Conservation (phyloP, 2,888 invertebrate species). For the Trachelus tabidus region DNA sequence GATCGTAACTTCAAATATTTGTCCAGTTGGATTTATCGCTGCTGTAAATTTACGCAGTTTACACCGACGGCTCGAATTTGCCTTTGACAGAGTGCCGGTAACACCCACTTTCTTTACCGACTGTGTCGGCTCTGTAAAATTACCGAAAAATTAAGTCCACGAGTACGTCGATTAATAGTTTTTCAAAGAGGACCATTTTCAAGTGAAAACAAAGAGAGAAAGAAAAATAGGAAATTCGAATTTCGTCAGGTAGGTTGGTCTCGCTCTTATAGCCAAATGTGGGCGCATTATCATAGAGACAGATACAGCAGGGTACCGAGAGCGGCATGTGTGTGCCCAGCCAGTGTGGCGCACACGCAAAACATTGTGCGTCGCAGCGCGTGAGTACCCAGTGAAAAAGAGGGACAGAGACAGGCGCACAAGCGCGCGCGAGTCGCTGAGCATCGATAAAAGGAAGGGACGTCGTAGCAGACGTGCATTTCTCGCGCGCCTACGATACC, state of each 20-base stretch:
- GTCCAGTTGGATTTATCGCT: not conserved
- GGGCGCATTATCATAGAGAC: not conserved
- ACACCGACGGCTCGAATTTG: not conserved
- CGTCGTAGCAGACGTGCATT: slow-evolving; percentile 51
- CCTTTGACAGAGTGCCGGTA: not conserved
- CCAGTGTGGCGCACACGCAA: not conserved
- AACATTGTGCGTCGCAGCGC: not conserved
- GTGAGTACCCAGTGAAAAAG: not conserved
- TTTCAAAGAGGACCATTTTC: too few relatives aligned
- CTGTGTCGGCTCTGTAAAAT: not conserved
- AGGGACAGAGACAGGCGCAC: slow-evolving; percentile 22
- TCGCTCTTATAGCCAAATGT: not conserved
- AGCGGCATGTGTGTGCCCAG: not conserved
- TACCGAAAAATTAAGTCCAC: too few relatives aligned
- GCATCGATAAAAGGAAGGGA: slow-evolving; percentile 59
- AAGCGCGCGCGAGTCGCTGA: slow-evolving; percentile 11
- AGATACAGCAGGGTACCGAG: not conserved
- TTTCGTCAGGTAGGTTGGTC: not conserved
- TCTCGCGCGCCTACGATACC: slow-evolving; percentile 52
- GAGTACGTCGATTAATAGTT: too few relatives aligned
- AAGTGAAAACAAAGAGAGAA: too few relatives aligned
- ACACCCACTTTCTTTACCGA: not conserved
- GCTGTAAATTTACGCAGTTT: not conserved
- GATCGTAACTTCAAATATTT: not conserved
- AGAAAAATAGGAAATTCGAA: not conserved